Conservation (phyloP, 1,140 invertebrate genomes). For the Fopius arisanus region DNA sequence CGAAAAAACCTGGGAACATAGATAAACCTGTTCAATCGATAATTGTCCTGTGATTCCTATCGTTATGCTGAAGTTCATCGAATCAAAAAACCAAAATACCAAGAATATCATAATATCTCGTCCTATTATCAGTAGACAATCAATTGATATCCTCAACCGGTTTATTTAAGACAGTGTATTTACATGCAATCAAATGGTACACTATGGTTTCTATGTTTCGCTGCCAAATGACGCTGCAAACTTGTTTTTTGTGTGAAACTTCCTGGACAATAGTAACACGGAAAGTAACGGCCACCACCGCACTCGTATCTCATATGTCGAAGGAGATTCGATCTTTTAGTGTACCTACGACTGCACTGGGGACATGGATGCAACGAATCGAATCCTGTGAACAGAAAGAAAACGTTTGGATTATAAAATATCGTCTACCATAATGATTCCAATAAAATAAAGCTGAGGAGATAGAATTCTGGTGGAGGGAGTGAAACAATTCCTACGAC, state of each 20-base stretch:
- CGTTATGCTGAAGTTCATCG: too few relatives aligned
- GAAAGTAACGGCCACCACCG: constrained; percentile 61
- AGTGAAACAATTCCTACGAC: not conserved
- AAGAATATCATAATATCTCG: too few relatives aligned
- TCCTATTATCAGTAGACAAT: too few relatives aligned
- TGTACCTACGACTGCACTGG: constrained; percentile 61
- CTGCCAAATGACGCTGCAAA: constrained; percentile 52
- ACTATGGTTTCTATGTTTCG: constrained; percentile 36
- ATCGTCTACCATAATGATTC: too few relatives aligned
- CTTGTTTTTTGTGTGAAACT: constrained; percentile 60
- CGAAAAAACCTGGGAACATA: not conserved
- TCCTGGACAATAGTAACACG: constrained; percentile 58
- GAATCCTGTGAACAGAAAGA: constrained; percentile 54
- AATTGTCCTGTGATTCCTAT: too few relatives aligned
- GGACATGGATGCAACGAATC: constrained; percentile 59
- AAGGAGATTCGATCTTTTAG: constrained; percentile 55
- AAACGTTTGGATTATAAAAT: too few relatives aligned
- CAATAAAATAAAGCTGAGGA: not conserved
- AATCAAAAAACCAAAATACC: too few relatives aligned
- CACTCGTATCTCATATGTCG: constrained; percentile 67
- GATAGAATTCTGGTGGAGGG: not conserved
- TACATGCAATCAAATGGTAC: not conserved
- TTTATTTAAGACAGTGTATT: not conserved
- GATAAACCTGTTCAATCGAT: not conserved
- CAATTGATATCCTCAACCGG: too few relatives aligned